Conservation (phyloP, 2,888 invertebrate species). For the Xylota segnis region DNA sequence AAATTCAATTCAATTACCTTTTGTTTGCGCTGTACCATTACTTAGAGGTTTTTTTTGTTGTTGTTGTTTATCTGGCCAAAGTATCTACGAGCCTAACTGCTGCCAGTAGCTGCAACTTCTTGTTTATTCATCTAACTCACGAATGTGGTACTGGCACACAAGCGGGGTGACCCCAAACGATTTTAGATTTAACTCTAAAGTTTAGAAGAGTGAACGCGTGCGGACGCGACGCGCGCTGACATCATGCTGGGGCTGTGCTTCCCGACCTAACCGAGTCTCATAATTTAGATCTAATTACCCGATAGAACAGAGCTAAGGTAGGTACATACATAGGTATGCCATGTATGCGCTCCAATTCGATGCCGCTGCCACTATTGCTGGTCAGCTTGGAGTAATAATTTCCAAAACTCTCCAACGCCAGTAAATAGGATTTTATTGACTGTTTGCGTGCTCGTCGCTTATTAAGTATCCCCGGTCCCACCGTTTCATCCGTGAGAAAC, state of each 20-base stretch:
- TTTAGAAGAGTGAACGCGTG: slow-evolving; percentile 18
- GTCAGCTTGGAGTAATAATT: slow-evolving; percentile 45
- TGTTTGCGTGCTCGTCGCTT: slow-evolving; percentile 72
- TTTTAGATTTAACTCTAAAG: not conserved
- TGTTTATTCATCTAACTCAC: slow-evolving; percentile 69
- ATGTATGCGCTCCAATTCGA: not conserved
- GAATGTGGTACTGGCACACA: slow-evolving; percentile 15
- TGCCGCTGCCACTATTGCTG: not conserved
- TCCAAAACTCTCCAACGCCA: slow-evolving; percentile 61
- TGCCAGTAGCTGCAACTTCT: slow-evolving; percentile 48
- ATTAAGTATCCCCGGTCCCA: slow-evolving; percentile 49
- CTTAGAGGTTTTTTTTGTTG: not conserved
- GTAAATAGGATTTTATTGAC: slow-evolving; percentile 73
- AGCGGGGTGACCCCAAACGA: not conserved
- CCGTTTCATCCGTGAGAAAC: slow-evolving; percentile 9
- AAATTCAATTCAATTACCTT: slow-evolving; percentile 70
- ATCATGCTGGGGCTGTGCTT: slow-evolving; percentile 28
- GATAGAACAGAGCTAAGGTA: slow-evolving; percentile 50
- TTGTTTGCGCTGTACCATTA: slow-evolving; percentile 61
- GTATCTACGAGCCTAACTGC: slow-evolving; percentile 41
- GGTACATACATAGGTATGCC: not conserved
- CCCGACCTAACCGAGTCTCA: slow-evolving; percentile 50
- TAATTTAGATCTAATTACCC: slow-evolving; percentile 74
- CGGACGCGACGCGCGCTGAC: slow-evolving; percentile 20
- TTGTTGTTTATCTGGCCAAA: slow-evolving; percentile 30